phyloP scores from a whole-genome alignment of 2,888 invertebrate genomes.

The Zonitis immaculata region DNA sequence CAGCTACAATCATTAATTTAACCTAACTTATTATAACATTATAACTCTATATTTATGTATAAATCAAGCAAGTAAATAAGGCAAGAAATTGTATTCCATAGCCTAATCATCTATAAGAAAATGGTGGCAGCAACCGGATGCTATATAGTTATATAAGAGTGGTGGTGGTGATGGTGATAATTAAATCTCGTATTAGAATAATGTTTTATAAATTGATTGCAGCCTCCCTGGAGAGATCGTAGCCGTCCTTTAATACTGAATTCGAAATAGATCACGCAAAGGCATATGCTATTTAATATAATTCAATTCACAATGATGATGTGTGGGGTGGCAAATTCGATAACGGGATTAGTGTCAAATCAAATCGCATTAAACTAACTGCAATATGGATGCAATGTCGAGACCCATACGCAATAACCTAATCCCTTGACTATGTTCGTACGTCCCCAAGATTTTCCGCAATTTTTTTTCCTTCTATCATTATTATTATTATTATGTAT shows the following conservation, averaged over 20 bases:
- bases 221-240: constrained; percentile 25
- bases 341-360: constrained; percentile 53
- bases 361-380: constrained; percentile 50
- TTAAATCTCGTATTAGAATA: constrained; percentile 25
- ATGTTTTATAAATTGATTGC: constrained; percentile 37
- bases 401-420: constrained; percentile 24
- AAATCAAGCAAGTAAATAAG: background rate
- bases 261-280: constrained; percentile 37
- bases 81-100: background rate
- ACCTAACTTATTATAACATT: constrained; percentile 1
- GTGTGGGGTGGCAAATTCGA: constrained; percentile 51
- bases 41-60: no score
- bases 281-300: constrained; percentile 52
- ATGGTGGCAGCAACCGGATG: background rate
- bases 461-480: background rate
- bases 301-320: constrained; percentile 49
- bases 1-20: constrained; percentile 16
- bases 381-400: constrained; percentile 44
- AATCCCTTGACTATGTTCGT: constrained; percentile 2
- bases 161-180: background rate
- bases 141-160: no score
- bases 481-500: no score
- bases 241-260: constrained; percentile 32
- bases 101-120: background rate
- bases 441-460: background rate